These are phyloP conservation scores for Phyllopteryx taeniolatus DNA, from an alignment of 2,113 vertebrate genomes.

Conservation along the genomic window DNA sequence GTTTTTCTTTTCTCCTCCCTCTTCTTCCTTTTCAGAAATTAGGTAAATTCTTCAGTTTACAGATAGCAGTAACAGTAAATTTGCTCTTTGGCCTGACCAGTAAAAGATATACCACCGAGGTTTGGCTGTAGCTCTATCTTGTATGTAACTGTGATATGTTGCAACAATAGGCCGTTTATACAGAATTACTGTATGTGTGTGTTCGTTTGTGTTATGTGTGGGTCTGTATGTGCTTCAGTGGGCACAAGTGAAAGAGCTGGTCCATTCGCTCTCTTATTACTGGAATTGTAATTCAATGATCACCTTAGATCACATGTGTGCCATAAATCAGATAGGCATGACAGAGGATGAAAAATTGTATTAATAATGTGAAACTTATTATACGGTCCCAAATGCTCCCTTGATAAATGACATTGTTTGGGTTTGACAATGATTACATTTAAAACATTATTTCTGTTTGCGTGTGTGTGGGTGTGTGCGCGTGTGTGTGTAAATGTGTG, in stretches of 20 bases:
- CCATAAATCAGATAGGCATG: constrained; percentile 98
- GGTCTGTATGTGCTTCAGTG: constrained; percentile 47
- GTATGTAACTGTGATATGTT: constrained; percentile 42
- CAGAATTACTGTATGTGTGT: constrained; percentile 11
- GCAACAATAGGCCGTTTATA: constrained; percentile 45
- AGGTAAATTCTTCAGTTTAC: constrained; percentile 84
- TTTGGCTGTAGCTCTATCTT: constrained; percentile 26
- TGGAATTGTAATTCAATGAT: constrained; percentile 99
- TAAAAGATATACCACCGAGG: constrained; percentile 65
- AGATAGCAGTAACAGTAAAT: constrained; percentile 82
- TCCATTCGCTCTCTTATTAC: constrained; percentile 84
- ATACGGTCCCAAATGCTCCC: constrained; percentile 99
- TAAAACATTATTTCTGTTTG: constrained; percentile 99
- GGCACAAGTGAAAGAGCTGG: constrained; percentile 69
- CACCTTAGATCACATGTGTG: constrained; percentile 98
- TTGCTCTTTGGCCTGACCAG: constrained; percentile 72
- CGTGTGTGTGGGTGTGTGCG: constrained; percentile 41
- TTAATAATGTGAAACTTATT: constrained; percentile 99
- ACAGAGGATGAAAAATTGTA: constrained; percentile 99
- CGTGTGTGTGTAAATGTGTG: constrained; percentile 69
- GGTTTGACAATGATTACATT: constrained; percentile 99
- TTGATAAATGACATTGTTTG: constrained; percentile 99
- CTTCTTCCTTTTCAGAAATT: constrained; percentile 74
- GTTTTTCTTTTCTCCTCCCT: constrained; percentile 1
- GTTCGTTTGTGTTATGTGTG: constrained; percentile 12